Evolutionary conservation across 2,888 invertebrate species (phyloP).

Genomic region (Paralinhomoeus sp.): DNA sequence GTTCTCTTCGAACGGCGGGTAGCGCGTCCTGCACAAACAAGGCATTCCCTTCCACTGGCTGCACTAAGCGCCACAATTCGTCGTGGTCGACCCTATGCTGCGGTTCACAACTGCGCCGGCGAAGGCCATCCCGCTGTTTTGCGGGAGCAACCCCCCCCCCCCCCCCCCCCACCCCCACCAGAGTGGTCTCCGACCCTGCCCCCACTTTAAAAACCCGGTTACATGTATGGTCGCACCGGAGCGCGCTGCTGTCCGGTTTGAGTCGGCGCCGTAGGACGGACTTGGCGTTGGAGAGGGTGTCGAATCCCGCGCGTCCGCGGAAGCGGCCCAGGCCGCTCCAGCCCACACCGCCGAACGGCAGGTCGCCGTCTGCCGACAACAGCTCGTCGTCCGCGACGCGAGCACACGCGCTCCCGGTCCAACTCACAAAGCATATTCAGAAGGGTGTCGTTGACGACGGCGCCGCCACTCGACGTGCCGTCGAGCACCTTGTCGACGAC

Average conservation of each 20-base stretch:
- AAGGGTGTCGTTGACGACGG: conserved; percentile 59
- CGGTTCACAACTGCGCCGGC: no score
- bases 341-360: conserved; percentile 91
- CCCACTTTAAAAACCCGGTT: no score
- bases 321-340: conserved; percentile 70
- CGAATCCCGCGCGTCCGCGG: conserved; percentile 59
- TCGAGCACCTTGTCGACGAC: conserved; percentile 40
- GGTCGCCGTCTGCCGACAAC: conserved; percentile 58
- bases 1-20: conserved; percentile 8
- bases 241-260: conserved; percentile 2
- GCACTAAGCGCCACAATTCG: no score
- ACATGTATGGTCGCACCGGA: no score
- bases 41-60: no score
- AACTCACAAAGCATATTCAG: conserved; percentile 47
- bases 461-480: conserved; percentile 53
- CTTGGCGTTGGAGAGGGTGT: conserved; percentile 79
- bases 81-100: no score
- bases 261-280: conserved; percentile 26
- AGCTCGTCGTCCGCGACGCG: no score
- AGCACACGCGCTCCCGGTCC: no score
- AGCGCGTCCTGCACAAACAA: conserved; percentile 10
- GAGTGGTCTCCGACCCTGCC: no score
- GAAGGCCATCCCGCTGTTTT: no score
- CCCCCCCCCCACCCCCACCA: no score
- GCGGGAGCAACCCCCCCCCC: no score